These are phyloP conservation scores for Xenopus laevis DNA, from an alignment of 2,113 vertebrate genomes.

Conservation along the genomic window DNA sequence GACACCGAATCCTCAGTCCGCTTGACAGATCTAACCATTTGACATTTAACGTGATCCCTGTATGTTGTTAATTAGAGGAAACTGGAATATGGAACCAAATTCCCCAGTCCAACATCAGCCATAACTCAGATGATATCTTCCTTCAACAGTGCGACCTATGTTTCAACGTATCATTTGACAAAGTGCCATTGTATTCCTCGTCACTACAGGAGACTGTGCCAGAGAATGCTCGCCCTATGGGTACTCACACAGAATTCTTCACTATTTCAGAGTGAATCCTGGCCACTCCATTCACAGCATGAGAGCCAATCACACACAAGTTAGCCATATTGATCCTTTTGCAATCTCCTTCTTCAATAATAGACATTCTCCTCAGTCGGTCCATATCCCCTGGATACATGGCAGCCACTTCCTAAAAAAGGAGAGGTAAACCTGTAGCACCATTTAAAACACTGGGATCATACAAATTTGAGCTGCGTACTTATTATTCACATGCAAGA, in stretches of 20 bases:
- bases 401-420: slow-evolving; percentile 63
- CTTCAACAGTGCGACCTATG: too few species aligned
- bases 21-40: too few species aligned
- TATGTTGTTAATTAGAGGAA: too few species aligned
- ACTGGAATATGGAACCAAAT: too few species aligned
- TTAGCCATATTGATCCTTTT: slow-evolving; percentile 87
- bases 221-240: not conserved
- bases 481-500: not conserved
- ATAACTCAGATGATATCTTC: too few species aligned
- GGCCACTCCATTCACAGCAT: slow-evolving; percentile 76
- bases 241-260: slow-evolving; percentile 69
- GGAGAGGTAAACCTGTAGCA: not conserved
- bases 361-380: slow-evolving; percentile 75
- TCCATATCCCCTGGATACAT: slow-evolving; percentile 73
- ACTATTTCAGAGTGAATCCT: slow-evolving; percentile 81
- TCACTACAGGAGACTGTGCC: too few species aligned
- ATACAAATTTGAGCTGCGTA: too few species aligned
- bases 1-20: too few species aligned
- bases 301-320: slow-evolving; percentile 80
- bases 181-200: too few species aligned
- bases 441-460: not conserved
- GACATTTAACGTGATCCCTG: too few species aligned
- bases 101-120: too few species aligned
- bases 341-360: slow-evolving; percentile 80
- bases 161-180: too few species aligned